phyloP scores from a whole-genome alignment of 2,888 invertebrate species.

The Mycalesis mineus region DNA sequence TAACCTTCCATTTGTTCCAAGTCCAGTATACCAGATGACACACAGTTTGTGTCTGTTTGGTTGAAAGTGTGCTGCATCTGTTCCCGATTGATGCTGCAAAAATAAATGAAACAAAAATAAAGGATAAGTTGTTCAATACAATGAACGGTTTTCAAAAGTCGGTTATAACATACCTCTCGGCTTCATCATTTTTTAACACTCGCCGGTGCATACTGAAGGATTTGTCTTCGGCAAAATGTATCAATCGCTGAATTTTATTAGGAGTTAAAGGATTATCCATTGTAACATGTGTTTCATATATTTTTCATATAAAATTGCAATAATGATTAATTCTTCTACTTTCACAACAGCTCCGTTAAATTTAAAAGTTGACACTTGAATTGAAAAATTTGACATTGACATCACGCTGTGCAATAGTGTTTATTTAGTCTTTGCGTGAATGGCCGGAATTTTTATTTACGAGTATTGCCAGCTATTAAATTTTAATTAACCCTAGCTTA shows the following conservation, averaged over 20 bases:
- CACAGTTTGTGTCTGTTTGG: slow-evolving; percentile 40
- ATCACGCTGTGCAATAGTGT: too few species aligned
- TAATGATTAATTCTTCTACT: too few species aligned
- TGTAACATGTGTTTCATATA: neutral
- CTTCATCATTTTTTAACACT: slow-evolving; percentile 41
- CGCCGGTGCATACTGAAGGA: slow-evolving; percentile 48
- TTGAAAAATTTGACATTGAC: too few species aligned
- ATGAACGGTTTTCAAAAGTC: neutral
- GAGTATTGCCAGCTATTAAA: too few species aligned
- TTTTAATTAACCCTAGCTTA: too few species aligned
- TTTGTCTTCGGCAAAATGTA: slow-evolving; percentile 63
- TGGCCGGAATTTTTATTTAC: too few species aligned
- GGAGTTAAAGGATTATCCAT: slow-evolving; percentile 69
- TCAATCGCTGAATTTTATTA: slow-evolving; percentile 61
- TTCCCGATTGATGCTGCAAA: slow-evolving; percentile 27
- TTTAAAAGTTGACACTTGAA: too few species aligned
- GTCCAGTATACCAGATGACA: slow-evolving; percentile 66
- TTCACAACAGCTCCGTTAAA: too few species aligned
- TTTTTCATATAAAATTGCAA: too few species aligned
- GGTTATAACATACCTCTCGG: slow-evolving; percentile 38
- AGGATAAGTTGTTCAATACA: too few species aligned
- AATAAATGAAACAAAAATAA: neutral
- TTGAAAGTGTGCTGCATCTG: slow-evolving; percentile 34
- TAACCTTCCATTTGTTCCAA: slow-evolving; percentile 63
- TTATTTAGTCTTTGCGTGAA: too few species aligned